Conservation (phyloP, 1,140 invertebrate genomes). For the Drosophila mojavensis region DNA sequence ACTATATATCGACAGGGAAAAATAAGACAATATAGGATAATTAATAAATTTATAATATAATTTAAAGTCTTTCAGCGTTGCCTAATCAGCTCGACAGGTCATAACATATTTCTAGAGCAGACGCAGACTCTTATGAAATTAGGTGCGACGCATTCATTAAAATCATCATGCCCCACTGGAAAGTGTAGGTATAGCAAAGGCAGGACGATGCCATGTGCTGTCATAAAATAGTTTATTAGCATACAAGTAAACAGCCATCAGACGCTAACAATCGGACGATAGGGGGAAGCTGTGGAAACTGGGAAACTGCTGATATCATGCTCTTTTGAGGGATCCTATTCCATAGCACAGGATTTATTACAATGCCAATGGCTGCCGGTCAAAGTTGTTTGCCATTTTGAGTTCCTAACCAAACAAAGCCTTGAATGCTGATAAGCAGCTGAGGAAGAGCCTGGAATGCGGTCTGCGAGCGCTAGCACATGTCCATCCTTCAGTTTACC, state of each 20-base stretch:
- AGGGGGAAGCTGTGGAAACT: background rate
- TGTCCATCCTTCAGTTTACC: no score
- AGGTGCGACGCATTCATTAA: no score
- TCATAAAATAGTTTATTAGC: constrained; percentile 76
- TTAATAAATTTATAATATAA: no score
- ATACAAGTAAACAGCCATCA: constrained; percentile 33
- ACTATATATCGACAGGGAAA: no score
- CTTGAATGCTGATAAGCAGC: constrained; percentile 28
- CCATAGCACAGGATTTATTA: constrained; percentile 27
- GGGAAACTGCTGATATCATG: constrained; percentile 23
- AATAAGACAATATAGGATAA: no score
- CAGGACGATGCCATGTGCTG: constrained; percentile 48
- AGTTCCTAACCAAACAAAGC: constrained; percentile 61
- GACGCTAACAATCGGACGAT: background rate
- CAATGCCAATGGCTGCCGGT: constrained; percentile 2
- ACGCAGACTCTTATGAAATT: no score
- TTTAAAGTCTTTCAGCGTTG: no score
- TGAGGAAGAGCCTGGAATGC: no score
- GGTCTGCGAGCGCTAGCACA: no score
- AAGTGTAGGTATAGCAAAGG: constrained; percentile 6
- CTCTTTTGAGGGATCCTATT: background rate
- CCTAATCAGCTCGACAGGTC: no score
- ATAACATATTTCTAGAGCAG: no score
- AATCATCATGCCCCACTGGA: no score
- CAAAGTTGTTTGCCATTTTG: constrained; percentile 39